Percentiles rank a stretch among this genome's conserved stretches.
phyloP scores from a whole-genome alignment of 1,140 invertebrate genomes.

The Ruditapes philippinarum region DNA sequence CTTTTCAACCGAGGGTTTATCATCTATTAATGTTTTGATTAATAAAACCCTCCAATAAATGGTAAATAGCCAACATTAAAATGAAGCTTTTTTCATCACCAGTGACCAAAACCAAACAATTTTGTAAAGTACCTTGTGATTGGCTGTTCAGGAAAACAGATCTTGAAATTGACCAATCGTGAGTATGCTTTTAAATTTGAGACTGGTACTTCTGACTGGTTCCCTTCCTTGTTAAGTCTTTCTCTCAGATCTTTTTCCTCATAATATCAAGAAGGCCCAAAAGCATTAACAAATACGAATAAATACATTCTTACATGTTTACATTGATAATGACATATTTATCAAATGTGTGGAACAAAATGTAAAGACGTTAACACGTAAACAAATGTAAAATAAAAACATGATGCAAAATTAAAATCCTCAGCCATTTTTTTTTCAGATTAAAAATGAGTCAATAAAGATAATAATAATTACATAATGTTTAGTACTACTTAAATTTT shows the following conservation, averaged over 20 bases:
- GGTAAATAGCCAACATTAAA: neutral
- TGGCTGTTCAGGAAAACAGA: neutral
- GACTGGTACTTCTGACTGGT: no score
- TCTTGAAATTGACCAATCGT: neutral
- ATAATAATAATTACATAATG: no score
- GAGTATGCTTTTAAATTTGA: no score
- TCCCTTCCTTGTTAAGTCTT: no score
- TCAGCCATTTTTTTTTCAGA: neutral
- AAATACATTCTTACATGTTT: neutral
- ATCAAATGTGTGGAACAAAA: neutral
- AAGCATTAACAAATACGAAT: conserved; percentile 22
- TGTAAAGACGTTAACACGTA: neutral
- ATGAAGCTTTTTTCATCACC: neutral
- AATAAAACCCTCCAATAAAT: no score
- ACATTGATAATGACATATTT: neutral
- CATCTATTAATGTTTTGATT: no score
- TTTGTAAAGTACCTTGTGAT: no score
- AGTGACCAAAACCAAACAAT: no score
- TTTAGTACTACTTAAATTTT: no score
- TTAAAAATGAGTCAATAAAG: no score
- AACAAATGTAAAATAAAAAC: neutral
- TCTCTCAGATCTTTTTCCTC: neutral
- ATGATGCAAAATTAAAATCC: neutral
- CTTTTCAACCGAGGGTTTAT: no score
- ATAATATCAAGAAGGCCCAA: conserved; percentile 2